Evolutionary conservation across 2,113 vertebrate species (phyloP).

Genomic region (Elaphurus davidianus): DNA sequence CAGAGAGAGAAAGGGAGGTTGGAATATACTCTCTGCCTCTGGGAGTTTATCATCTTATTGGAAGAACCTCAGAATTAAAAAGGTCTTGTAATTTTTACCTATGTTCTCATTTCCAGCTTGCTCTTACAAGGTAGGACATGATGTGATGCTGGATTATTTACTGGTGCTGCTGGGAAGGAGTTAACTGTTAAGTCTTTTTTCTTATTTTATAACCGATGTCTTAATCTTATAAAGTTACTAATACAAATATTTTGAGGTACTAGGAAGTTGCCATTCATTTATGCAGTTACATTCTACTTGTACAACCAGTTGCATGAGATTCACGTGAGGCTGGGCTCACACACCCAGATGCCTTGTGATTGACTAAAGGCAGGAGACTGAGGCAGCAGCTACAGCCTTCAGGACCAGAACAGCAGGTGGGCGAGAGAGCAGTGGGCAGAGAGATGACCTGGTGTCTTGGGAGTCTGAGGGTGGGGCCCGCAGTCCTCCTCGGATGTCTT

Average conservation of each 20-base stretch:
- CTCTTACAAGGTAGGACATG: neutral
- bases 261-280: neutral
- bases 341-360: rapidly evolving
- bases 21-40: neutral
- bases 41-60: neutral
- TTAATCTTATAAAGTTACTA: neutral
- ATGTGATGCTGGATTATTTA: neutral
- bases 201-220: neutral
- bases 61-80: neutral
- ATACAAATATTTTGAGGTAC: conserved; percentile 1
- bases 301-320: neutral
- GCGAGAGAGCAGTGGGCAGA: rapidly evolving
- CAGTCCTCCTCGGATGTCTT: rapidly evolving
- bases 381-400: neutral
- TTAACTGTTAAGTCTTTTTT: neutral
- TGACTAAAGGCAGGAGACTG: neutral
- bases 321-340: neutral
- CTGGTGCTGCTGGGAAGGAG: neutral
- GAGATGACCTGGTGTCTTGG: rapidly evolving
- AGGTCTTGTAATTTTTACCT: neutral
- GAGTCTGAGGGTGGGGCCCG: neutral
- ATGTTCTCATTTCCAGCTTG: neutral
- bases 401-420: neutral
- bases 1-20: neutral
- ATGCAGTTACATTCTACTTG: neutral